Percentiles rank a stretch among this genome's conserved stretches.
phyloP scores from a whole-genome alignment of 2,113 vertebrate species.

The Ophthalmolycus amberensis region DNA sequence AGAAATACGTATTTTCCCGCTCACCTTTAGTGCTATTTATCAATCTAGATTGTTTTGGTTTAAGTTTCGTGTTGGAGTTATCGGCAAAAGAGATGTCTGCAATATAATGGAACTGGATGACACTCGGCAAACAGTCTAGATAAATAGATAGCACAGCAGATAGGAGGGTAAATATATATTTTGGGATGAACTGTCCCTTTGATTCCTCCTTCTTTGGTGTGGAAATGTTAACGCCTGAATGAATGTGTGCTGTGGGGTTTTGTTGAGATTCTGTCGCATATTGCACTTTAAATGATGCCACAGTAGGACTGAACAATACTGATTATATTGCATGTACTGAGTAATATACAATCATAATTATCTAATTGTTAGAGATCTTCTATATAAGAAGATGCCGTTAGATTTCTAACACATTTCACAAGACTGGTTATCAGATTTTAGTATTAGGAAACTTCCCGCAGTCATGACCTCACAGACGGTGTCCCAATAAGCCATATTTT shows the following conservation, averaged over 20 bases:
- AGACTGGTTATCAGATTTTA: background rate
- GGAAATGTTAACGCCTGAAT: background rate
- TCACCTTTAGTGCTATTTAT: background rate
- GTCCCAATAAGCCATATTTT: background rate
- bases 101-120: background rate
- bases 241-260: background rate
- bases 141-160: background rate
- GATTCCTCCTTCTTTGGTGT: constrained; percentile 2
- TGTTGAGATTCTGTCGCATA: constrained; percentile 20
- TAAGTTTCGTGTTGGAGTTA: background rate
- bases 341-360: background rate
- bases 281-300: constrained; percentile 24
- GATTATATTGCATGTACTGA: background rate
- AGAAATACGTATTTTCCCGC: background rate
- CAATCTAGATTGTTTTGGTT: background rate
- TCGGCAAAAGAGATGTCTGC: background rate
- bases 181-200: background rate
- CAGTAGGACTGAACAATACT: background rate
- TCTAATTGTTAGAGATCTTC: background rate
- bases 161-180: background rate
- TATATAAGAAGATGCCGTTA: background rate
- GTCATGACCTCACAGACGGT: background rate
- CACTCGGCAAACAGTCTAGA: background rate
- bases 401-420: background rate
- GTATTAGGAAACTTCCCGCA: background rate